Evolutionary conservation across 2,113 vertebrate genomes (phyloP), one percentile per base, ranked within the genome.

Genomic region (Mus spicilegus): DNA sequence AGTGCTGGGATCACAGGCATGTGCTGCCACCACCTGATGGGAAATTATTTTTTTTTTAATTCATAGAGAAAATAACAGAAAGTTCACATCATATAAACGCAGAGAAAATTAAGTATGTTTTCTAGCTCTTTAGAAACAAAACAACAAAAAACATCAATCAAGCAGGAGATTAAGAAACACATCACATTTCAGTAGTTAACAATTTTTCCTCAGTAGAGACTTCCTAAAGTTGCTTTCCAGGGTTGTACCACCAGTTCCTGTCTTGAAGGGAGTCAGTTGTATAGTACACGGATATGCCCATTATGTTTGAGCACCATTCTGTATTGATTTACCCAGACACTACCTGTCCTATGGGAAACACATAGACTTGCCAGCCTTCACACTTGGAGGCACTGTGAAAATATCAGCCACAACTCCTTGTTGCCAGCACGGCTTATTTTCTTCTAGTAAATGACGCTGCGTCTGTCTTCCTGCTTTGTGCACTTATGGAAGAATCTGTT

Each of bases 311-410:
- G 42, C 95, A 95, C 33, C 93, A 70, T 95, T 98, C 98, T 93
- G 77, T 93, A 97, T 96, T 97, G 97, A 98, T 98, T 98, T 98
- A 98, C 93, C 51, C 67, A 84, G 97, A 97, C 95, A 96, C 89
- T 84, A 73, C 96, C 70, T 95, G 95, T 97, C 98, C 96, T 95
- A 46, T 96, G 97, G 98, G 98, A 98, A 98, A 98, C 92, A 97
- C 76, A 86, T 93, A 94, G 98, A 97, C 94, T 97, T 97, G 94
- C 51, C 94, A 98, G 96, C 78, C 89, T 96, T 98, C 96, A 98
- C 97, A 97, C 96, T 87, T 90, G 92, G 78, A 42, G 97, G 96
- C 73, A 72, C 65, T 39, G 86, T 94, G 93, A 97, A 98, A 98
- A 97, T 93, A 97, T 7, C 82, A 97, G 78, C 87, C 82, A 96